These are phyloP conservation scores for Alligator sinensis DNA, from an alignment of 2,113 vertebrate species.

Conservation along the genomic window DNA sequence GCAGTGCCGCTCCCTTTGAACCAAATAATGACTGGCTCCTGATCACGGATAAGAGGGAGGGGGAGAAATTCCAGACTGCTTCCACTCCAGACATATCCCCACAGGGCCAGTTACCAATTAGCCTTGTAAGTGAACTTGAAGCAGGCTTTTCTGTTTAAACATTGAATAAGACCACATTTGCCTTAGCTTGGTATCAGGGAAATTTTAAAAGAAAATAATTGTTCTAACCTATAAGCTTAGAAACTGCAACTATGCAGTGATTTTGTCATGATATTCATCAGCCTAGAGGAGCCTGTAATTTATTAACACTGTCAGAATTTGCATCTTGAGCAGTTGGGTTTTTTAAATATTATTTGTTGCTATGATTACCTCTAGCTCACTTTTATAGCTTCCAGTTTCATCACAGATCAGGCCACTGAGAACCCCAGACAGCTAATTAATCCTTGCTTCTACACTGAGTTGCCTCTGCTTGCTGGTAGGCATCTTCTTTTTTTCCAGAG, in stretches of 20 bases:
- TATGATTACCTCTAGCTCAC: background rate
- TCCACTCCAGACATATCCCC: background rate
- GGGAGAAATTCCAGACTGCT: background rate
- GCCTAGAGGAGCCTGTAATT: background rate
- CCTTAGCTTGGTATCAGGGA: background rate
- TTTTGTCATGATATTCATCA: conserved; percentile 19
- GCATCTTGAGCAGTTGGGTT: conserved; percentile 19
- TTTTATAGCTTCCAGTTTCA: conserved; percentile 9
- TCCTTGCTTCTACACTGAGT: conserved; percentile 5
- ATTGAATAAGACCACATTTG: background rate
- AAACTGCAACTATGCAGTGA: conserved; percentile 18
- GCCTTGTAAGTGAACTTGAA: background rate
- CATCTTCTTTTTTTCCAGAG: conserved; percentile 29
- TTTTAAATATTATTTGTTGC: background rate
- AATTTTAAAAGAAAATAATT: background rate
- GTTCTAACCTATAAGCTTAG: background rate
- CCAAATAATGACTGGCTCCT: background rate
- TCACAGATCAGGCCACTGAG: background rate
- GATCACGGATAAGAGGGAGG: background rate
- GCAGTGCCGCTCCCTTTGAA: background rate
- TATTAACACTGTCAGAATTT: conserved; percentile 41
- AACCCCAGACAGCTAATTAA: conserved; percentile 58
- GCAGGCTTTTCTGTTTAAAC: background rate
- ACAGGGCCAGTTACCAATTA: background rate
- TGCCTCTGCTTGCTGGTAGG: conserved; percentile 19